phyloP scores from a whole-genome alignment of 2,888 invertebrate species.

The Ernsta delagoae region DNA sequence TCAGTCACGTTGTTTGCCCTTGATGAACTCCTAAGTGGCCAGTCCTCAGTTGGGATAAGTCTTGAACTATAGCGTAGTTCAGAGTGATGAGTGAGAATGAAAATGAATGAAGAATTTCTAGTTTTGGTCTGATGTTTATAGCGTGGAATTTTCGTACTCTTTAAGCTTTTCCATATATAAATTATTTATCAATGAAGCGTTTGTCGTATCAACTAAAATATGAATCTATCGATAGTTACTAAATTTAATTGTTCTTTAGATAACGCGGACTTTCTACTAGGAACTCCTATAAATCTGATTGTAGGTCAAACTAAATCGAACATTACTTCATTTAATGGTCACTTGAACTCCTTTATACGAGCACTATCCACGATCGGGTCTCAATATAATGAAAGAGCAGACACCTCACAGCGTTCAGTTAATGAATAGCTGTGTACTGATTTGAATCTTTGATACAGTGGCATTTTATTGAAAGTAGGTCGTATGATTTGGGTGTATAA shows the following conservation, averaged over 20 bases:
- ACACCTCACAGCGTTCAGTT: slow-evolving; percentile 1
- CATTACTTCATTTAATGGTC: background rate
- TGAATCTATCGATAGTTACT: background rate
- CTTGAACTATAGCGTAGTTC: too few relatives aligned
- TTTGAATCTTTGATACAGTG: slow-evolving; percentile 15
- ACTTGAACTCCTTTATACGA: background rate
- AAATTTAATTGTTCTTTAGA: background rate
- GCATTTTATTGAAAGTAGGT: background rate
- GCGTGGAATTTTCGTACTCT: too few relatives aligned
- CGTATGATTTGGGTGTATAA: too few relatives aligned
- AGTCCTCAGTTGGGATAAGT: too few relatives aligned
- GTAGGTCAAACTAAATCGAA: slow-evolving; percentile 6
- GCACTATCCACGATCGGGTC: background rate
- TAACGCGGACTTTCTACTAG: background rate
- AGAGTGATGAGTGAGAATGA: too few relatives aligned
- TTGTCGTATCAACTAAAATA: background rate
- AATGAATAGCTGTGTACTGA: slow-evolving; percentile 13
- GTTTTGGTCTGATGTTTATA: too few relatives aligned
- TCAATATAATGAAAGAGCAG: slow-evolving; percentile 17
- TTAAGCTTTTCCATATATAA: too few relatives aligned
- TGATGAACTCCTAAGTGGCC: too few relatives aligned
- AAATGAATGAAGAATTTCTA: too few relatives aligned
- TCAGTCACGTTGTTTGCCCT: too few relatives aligned
- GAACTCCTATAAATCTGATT: background rate
- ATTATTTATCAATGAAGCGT: too few relatives aligned